Conservation (phyloP, 2,888 invertebrate species). For the Athalia circularis region DNA sequence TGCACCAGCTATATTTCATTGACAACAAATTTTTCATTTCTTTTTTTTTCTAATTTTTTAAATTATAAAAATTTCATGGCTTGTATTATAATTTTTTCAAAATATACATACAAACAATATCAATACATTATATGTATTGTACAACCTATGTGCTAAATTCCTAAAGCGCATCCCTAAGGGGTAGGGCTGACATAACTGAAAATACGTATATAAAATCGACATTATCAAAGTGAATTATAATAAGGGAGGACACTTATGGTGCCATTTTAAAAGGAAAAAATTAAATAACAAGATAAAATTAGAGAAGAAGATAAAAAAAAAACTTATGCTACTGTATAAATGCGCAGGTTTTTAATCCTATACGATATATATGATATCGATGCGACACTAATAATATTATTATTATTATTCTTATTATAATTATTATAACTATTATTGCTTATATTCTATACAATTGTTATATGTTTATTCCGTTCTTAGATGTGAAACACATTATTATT, state of each 20-base stretch:
- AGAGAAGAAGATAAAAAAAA: slow-evolving; percentile 9
- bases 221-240: too few relatives aligned
- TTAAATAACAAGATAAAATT: neutral
- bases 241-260: slow-evolving; percentile 28
- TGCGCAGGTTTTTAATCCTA: slow-evolving; percentile 41
- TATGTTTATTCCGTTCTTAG: slow-evolving; percentile 44
- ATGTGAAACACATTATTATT: slow-evolving; percentile 20
- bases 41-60: too few relatives aligned
- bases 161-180: slow-evolving; percentile 17
- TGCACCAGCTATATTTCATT: too few relatives aligned
- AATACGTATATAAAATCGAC: too few relatives aligned
- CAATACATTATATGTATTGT: neutral
- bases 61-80: too few relatives aligned
- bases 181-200: neutral
- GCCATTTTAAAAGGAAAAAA: slow-evolving; percentile 40
- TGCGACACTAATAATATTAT: slow-evolving; percentile 38
- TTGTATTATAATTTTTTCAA: too few relatives aligned
- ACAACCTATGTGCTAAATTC: slow-evolving; percentile 12
- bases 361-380: neutral
- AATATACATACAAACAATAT: neutral
- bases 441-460: slow-evolving; percentile 29
- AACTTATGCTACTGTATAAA: slow-evolving; percentile 42
- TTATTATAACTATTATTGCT: slow-evolving; percentile 16
- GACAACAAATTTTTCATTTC: too few relatives aligned
- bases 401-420: slow-evolving; percentile 21